These are phyloP conservation scores for Jaculus jaculus DNA, from an alignment of 2,113 vertebrate genomes.

Conservation along the genomic window DNA sequence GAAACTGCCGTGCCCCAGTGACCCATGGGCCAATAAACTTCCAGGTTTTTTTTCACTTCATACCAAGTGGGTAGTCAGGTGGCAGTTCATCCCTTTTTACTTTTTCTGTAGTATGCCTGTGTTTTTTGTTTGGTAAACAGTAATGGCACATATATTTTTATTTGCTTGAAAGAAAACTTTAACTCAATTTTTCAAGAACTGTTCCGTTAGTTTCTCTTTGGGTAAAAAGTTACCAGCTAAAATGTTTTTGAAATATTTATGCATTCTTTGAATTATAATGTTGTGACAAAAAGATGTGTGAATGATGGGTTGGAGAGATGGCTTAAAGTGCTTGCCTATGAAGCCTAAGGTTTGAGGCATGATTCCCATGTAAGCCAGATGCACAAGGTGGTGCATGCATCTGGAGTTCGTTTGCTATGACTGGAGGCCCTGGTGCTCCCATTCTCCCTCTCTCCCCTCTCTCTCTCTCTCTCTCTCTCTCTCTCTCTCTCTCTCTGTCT, in stretches of 20 bases:
- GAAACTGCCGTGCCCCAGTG: slow-evolving; percentile 1
- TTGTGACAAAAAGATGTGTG: slow-evolving; percentile 74
- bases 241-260: slow-evolving; percentile 50
- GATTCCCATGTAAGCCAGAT: too few relatives aligned
- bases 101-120: slow-evolving; percentile 76
- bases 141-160: background rate
- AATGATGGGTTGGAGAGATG: too few relatives aligned
- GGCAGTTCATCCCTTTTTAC: slow-evolving; percentile 69
- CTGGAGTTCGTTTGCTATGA: too few relatives aligned
- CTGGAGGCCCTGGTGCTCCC: too few relatives aligned
- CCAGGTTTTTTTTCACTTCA: background rate
- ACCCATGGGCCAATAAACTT: slow-evolving; percentile 46
- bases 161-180: slow-evolving; percentile 52
- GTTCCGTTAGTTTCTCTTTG: slow-evolving; percentile 69
- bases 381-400: too few relatives aligned
- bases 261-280: slow-evolving; percentile 70
- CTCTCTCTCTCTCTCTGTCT: too few relatives aligned
- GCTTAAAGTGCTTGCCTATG: too few relatives aligned
- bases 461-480: too few relatives aligned
- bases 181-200: slow-evolving; percentile 63
- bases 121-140: slow-evolving; percentile 44
- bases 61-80: slow-evolving; percentile 27
- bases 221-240: slow-evolving; percentile 53
- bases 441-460: too few relatives aligned
- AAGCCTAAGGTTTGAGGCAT: too few relatives aligned